phyloP scores from a whole-genome alignment of 2,888 invertebrate species.

The Crepidodera aurea region DNA sequence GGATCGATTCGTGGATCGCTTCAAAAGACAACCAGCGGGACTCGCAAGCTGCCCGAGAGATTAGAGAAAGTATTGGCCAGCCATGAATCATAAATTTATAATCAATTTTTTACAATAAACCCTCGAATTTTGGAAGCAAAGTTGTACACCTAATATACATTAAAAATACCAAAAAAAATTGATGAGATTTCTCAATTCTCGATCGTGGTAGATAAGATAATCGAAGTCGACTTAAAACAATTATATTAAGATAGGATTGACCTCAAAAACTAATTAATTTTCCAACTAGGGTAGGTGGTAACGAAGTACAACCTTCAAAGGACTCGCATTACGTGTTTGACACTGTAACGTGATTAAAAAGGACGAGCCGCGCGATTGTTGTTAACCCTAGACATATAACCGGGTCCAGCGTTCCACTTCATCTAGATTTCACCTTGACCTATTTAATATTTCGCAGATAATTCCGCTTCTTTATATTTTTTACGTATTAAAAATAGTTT shows the following conservation, averaged over 20 bases:
- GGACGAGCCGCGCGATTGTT: background rate
- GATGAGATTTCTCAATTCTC: background rate
- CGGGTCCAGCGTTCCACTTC: background rate
- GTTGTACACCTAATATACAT: no score
- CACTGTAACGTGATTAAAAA: background rate
- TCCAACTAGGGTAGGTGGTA: slow-evolving; percentile 15
- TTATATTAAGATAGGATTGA: background rate
- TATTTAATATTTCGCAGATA: background rate
- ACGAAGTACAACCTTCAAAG: slow-evolving; percentile 3
- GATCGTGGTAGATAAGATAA: background rate
- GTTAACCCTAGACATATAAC: background rate
- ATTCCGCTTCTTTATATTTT: no score
- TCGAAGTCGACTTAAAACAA: background rate
- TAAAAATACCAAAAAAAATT: no score
- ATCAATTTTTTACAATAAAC: no score
- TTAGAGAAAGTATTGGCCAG: no score
- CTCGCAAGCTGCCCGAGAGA: no score
- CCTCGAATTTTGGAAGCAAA: no score
- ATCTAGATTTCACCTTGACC: background rate
- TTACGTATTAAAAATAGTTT: no score
- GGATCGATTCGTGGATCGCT: no score
- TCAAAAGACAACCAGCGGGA: no score
- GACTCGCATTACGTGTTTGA: background rate
- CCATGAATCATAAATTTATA: no score
- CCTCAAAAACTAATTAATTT: slow-evolving; percentile 23